phyloP scores from a whole-genome alignment of 92 coral and sea anemone species.

The Anthopleura xanthogrammica region DNA sequence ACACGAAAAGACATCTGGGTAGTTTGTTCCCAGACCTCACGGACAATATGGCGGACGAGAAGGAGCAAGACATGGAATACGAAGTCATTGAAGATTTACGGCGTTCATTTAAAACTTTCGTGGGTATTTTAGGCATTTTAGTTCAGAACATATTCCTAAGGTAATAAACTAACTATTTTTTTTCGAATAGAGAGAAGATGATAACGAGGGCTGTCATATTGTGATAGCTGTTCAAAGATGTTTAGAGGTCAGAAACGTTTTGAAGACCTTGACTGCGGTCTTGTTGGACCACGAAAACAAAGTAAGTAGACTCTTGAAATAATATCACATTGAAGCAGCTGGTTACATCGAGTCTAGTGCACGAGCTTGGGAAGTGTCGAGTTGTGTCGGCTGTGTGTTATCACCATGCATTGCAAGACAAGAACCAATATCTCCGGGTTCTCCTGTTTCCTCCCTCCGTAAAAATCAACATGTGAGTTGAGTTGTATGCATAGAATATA shows the following conservation, averaged over 20 bases:
- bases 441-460: too few species aligned
- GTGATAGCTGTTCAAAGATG: conserved; percentile 70
- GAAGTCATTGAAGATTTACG: conserved; percentile 14
- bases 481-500: too few species aligned
- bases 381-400: not conserved
- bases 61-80: conserved; percentile 2
- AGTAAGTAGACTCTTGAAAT: conserved; percentile 22
- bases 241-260: conserved; percentile 41
- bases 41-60: conserved; percentile 65
- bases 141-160: not conserved
- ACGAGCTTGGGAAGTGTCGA: not conserved
- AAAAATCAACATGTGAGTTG: too few species aligned
- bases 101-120: conserved; percentile 44
- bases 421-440: too few species aligned
- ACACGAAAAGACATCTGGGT: not conserved
- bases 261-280: conserved; percentile 39
- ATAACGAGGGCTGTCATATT: conserved; percentile 50
- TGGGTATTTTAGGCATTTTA: conserved; percentile 11
- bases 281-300: conserved; percentile 45
- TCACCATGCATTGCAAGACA: not conserved
- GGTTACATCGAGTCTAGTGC: not conserved
- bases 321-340: not conserved
- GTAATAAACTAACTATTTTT: not conserved
- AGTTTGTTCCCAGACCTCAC: not conserved
- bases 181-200: conserved; percentile 47